A percentile compares a stretch with the other conserved stretches of the same genome.
Evolutionary conservation across 2,113 vertebrate genomes (phyloP).

Genomic region (Zosterops pallidus): DNA sequence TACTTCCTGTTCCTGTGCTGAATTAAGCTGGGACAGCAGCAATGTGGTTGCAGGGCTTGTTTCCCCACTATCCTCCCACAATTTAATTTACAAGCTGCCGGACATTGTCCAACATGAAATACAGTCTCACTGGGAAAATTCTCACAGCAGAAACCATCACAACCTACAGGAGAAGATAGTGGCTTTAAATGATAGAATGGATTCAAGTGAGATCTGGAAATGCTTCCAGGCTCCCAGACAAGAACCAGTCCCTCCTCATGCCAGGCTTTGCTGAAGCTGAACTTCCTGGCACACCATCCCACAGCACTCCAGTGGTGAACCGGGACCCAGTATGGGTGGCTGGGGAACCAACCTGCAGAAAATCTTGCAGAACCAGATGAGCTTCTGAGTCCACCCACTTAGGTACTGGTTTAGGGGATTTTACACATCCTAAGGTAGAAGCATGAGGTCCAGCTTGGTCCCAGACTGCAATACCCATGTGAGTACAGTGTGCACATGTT

Average conservation of each 20-base stretch:
- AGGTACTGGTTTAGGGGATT: neutral
- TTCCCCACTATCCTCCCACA: neutral
- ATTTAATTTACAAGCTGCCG: neutral
- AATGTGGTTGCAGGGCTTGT: neutral
- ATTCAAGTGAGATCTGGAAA: neutral
- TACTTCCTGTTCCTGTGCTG: neutral
- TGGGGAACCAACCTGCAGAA: neutral
- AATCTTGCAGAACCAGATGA: neutral
- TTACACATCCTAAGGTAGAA: neutral
- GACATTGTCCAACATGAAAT: neutral
- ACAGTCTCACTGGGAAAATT: neutral
- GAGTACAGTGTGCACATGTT: fast-evolving
- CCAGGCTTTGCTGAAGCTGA: neutral
- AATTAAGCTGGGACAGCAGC: neutral
- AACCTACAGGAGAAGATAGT: neutral
- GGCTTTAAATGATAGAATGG: neutral
- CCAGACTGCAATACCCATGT: neutral
- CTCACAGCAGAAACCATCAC: neutral
- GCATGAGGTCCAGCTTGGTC: neutral
- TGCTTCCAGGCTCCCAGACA: neutral
- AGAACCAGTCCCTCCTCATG: fast-evolving
- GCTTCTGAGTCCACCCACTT: neutral
- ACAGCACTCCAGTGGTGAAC: fast-evolving
- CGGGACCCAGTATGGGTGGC: fast-evolving
- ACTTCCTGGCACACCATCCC: neutral